These are phyloP conservation scores for Hoplostethus atlanticus DNA, from an alignment of 2,797 vertebrate species.

Conservation along the genomic window DNA sequence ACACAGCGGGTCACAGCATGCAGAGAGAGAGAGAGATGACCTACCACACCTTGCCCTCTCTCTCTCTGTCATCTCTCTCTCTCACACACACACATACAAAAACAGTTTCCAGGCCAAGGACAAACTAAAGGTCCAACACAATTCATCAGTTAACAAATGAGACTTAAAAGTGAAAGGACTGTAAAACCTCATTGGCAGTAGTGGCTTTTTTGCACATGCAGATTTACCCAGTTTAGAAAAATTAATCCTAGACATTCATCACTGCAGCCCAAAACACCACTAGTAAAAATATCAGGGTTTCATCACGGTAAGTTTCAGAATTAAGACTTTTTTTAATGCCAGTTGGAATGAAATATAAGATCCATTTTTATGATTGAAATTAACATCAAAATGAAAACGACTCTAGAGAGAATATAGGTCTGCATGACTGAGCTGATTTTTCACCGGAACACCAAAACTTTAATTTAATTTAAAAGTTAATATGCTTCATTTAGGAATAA, in stretches of 20 bases:
- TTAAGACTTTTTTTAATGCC: too few species aligned
- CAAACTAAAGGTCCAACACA: background rate
- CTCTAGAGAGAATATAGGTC: too few species aligned
- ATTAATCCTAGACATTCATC: background rate
- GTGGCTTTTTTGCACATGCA: background rate
- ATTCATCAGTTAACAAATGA: background rate
- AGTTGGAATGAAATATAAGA: too few species aligned
- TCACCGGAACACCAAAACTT: too few species aligned
- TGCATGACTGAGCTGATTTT: too few species aligned
- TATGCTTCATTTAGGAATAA: too few species aligned
- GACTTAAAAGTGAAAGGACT: background rate
- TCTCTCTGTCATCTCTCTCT: background rate
- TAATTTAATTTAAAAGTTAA: too few species aligned
- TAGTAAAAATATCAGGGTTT: background rate
- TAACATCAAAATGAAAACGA: too few species aligned
- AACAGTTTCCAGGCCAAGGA: background rate
- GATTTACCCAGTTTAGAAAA: too few species aligned
- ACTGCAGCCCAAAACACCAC: background rate
- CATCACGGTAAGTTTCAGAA: background rate
- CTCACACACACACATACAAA: constrained; percentile 1
- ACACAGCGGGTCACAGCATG: constrained; percentile 27
- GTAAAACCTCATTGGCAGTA: background rate
- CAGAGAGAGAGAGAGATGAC: constrained; percentile 17
- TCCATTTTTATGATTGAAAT: too few species aligned
- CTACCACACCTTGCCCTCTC: constrained; percentile 1